phyloP scores from a whole-genome alignment of 2,797 vertebrate species.

The Alca torda region DNA sequence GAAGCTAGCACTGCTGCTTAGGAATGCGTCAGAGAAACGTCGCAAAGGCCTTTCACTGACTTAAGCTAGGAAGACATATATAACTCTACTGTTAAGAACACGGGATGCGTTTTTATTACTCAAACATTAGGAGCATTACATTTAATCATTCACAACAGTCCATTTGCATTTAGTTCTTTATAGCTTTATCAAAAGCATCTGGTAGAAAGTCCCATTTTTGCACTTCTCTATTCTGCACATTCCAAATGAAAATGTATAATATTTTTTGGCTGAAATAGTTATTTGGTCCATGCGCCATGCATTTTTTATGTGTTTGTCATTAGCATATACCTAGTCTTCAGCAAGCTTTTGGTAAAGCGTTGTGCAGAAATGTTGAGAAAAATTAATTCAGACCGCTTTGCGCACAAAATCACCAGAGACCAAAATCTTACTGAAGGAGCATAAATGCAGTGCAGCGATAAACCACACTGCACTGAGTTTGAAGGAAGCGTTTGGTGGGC shows the following conservation, averaged over 20 bases:
- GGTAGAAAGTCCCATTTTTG: background rate
- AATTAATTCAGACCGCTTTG: conserved; percentile 26
- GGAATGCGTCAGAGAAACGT: background rate
- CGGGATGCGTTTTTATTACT: conserved; percentile 36
- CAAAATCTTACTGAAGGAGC: background rate
- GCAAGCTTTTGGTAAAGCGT: background rate
- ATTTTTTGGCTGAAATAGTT: conserved; percentile 14
- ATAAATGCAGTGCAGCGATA: background rate
- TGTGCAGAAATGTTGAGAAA: background rate
- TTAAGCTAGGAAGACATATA: background rate
- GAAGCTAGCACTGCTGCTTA: background rate
- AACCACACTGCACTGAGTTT: background rate
- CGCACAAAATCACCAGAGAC: background rate
- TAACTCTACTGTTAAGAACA: background rate
- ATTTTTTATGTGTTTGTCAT: conserved; percentile 7
- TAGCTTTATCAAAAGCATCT: background rate
- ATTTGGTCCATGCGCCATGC: background rate
- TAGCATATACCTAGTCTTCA: conserved; percentile 3
- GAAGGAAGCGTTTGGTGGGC: background rate
- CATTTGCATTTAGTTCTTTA: conserved; percentile 11
- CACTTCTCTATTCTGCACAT: background rate
- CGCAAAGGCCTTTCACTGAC: conserved; percentile 6
- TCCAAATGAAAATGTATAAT: background rate
- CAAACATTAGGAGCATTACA: conserved; percentile 32
- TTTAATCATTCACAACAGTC: background rate